Evolutionary conservation across 2,113 vertebrate species (phyloP).

Genomic region (Rhinoderma darwinii): DNA sequence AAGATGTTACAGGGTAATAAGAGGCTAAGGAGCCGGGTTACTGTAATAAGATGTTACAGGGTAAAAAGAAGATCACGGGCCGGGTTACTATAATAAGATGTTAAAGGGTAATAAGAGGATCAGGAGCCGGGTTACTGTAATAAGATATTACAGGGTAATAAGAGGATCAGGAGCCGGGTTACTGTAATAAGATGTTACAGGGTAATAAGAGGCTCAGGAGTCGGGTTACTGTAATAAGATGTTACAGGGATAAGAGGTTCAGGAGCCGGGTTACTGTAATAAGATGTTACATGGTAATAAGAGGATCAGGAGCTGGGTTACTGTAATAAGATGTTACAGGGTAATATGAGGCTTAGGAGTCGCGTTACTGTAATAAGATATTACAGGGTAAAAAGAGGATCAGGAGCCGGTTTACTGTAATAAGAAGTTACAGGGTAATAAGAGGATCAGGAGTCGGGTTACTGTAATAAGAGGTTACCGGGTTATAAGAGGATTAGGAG

Average conservation of each 20-base stretch:
- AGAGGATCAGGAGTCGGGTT: neutral
- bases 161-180: neutral
- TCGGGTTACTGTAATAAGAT: neutral
- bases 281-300: no score
- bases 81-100: conserved; percentile 13
- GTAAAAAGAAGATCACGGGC: neutral
- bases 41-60: neutral
- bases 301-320: neutral
- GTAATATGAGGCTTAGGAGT: no score
- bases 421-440: conserved; percentile 1
- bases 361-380: conserved; percentile 11
- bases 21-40: conserved; percentile 18
- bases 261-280: conserved; percentile 14
- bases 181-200: neutral
- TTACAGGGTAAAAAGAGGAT: neutral
- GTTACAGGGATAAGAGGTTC: neutral
- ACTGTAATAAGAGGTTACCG: neutral
- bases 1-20: conserved; percentile 4
- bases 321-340: neutral
- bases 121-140: conserved; percentile 1
- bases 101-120: conserved; percentile 21
- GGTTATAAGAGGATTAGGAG: no score
- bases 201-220: neutral
- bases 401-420: neutral
- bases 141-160: neutral